A percentile compares a stretch with the other conserved stretches of the same genome.
Evolutionary conservation across 35 echinoderm and acorn worm species (phyloP).

Genomic region (Apostichopus californicus): DNA sequence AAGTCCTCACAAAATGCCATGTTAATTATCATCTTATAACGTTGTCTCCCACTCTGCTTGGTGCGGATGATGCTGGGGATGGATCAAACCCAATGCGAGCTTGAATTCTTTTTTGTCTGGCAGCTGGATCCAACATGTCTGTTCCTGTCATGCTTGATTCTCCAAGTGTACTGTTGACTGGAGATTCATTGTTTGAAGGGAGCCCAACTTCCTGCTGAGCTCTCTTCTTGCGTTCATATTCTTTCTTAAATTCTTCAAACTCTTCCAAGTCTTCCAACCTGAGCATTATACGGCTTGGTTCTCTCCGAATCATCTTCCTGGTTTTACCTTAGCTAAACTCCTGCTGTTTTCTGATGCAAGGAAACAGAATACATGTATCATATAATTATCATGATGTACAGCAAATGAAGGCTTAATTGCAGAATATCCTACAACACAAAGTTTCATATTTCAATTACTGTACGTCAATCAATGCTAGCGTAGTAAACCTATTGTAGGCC

Average conservation of each 20-base stretch:
- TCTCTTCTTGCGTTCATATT: constrained; percentile 73
- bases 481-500: no score
- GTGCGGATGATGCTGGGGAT: constrained; percentile 64
- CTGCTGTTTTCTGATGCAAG: no score
- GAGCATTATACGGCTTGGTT: constrained; percentile 72
- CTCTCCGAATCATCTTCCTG: constrained; percentile 76
- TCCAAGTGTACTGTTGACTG: constrained; percentile 12
- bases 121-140: constrained; percentile 59
- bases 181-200: constrained; percentile 44
- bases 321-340: not conserved
- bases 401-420: no score
- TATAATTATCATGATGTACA: no score
- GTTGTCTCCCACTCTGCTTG: constrained; percentile 71
- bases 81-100: constrained; percentile 85
- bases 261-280: constrained; percentile 82
- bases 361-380: no score
- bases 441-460: no score
- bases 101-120: constrained; percentile 72
- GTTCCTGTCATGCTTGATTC: constrained; percentile 47
- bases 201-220: constrained; percentile 70
- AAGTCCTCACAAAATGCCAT: no score
- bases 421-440: no score
- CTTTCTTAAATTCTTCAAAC: constrained; percentile 87
- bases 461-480: no score
- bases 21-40: constrained; percentile 24